Base-by-base conservation (phyloP, 2,888 invertebrate species). In the Myathropa florea region DNA sequence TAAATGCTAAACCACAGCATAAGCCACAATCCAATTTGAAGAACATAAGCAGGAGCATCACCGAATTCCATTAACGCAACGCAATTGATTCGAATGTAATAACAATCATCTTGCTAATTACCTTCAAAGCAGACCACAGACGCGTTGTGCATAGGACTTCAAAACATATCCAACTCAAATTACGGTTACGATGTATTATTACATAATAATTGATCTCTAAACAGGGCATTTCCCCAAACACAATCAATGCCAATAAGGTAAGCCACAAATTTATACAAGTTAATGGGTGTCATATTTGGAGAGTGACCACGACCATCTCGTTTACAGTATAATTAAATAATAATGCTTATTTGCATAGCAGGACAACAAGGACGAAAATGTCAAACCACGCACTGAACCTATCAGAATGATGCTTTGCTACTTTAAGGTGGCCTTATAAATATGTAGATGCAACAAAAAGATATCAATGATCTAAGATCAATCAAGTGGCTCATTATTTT, bases 191-290 rank as follows among this genome's bases (percentile, higher is more conserved):
- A 67, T 30, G 67, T 73, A 59, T 68, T 78, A 68, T 72, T 63
- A 73, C 30, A 57, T 68, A 63, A 83, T 83, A 78, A 68, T 72
- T 59, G 83, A 83, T 68, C 65, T 60, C 72, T 21, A 67, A 83
- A 78, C 71, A 83, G 67, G 83, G 59, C 63, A 68, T 67, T 39
- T 65, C 67, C 77, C 64, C 59, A 73, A 77, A 72, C 64, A 64
- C 65, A 76, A 73, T 83, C 78, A 63, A 39, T 78, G 53, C 63
- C 72, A 83, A 83, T 83, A 78, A 73, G 78, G 72, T 46, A 68
- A 68, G 33, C 83, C 77, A 72, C 83, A 83, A 78, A 68, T 83
- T 67, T 78, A 71, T 72, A 57, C 72, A 72, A 61, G 77, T 78
- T 67, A 78, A 46, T 68, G 72, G 57, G 57, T 72, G 72, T 78